These are phyloP conservation scores for Pachycephus smyrnensis DNA, from an alignment of 2,888 invertebrate genomes.

Conservation along the genomic window DNA sequence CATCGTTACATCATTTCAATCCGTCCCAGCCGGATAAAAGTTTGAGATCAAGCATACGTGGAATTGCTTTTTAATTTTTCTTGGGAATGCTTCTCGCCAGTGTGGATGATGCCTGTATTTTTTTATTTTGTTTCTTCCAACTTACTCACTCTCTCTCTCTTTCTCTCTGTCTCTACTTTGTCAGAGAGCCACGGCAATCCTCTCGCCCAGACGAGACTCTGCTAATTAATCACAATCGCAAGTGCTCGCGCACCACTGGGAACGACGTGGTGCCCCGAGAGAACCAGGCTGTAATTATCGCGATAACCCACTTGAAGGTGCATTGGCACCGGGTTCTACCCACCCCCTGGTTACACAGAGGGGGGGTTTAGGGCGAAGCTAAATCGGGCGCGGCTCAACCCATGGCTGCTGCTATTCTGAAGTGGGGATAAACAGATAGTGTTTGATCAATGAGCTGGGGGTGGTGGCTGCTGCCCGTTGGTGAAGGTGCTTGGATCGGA, in stretches of 20 bases:
- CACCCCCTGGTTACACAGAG: not conserved
- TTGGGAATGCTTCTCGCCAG: too few relatives aligned
- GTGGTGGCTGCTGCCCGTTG: slow-evolving; percentile 16
- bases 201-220: not conserved
- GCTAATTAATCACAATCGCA: slow-evolving; percentile 25
- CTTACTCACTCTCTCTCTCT: slow-evolving; percentile 8
- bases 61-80: too few relatives aligned
- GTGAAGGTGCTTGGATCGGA: not conserved
- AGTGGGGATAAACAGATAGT: slow-evolving; percentile 39
- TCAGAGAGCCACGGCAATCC: not conserved
- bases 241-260: slow-evolving; percentile 11
- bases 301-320: slow-evolving; percentile 37
- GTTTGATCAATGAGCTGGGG: slow-evolving; percentile 51
- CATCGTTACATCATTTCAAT: not conserved
- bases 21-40: not conserved
- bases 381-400: slow-evolving; percentile 6
- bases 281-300: slow-evolving; percentile 35
- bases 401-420: slow-evolving; percentile 1
- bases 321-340: slow-evolving; percentile 21
- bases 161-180: not conserved
- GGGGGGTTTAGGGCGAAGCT: slow-evolving; percentile 2
- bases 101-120: not conserved
- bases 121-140: slow-evolving; percentile 7
- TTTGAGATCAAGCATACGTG: not conserved
- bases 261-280: not conserved